Percentiles rank a stretch among this genome's conserved stretches.
Conservation (phyloP, 2,888 invertebrate genomes). For the Tupiocoris notatus region DNA sequence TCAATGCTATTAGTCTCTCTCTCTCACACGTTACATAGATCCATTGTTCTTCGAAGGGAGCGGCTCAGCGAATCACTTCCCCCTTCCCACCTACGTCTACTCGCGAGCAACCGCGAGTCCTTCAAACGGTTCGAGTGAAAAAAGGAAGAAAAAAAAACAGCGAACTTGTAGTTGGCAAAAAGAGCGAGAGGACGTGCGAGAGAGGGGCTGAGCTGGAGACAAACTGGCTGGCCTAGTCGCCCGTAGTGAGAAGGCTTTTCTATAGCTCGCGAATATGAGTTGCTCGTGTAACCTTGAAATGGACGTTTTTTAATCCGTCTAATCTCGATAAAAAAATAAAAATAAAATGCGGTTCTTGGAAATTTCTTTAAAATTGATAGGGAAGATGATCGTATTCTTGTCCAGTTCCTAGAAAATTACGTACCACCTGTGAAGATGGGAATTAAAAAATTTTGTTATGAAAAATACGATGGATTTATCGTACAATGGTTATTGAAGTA, state of each 20-base stretch:
- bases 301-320: too few species aligned
- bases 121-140: not conserved
- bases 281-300: not conserved
- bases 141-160: not conserved
- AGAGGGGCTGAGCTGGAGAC: conserved; percentile 34
- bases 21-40: not conserved
- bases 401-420: too few species aligned
- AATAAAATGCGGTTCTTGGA: too few species aligned
- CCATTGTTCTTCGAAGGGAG: not conserved
- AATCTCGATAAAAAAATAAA: too few species aligned
- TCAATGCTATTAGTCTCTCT: not conserved
- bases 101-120: not conserved
- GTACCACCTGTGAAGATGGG: too few species aligned
- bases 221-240: conserved; percentile 31
- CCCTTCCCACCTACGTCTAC: not conserved
- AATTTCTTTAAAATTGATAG: too few species aligned
- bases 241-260: not conserved
- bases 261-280: not conserved
- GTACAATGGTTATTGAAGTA: too few species aligned
- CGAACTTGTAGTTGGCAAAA: not conserved
- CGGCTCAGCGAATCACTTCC: not conserved
- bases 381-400: too few species aligned
- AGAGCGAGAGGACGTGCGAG: not conserved
- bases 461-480: too few species aligned
- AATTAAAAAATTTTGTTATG: too few species aligned